A percentile compares a stretch with the other conserved stretches of the same genome.
Conservation (phyloP, 2,888 invertebrate species). For the Protodeltote pygarga region DNA sequence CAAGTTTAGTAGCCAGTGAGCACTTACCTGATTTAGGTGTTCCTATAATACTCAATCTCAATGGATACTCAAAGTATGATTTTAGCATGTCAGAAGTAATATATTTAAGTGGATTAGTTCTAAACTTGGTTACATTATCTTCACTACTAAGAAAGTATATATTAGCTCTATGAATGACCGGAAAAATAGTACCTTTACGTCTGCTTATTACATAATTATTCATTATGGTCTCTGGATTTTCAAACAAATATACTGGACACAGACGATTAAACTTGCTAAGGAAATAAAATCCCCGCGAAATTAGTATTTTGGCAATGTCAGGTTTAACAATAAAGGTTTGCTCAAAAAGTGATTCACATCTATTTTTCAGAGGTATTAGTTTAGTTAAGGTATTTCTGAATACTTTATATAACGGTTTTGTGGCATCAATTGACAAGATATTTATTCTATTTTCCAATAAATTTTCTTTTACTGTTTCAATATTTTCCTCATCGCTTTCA, state of each 20-base stretch:
- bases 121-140: slow-evolving; percentile 81
- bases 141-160: slow-evolving; percentile 87
- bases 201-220: slow-evolving; percentile 81
- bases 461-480: slow-evolving; percentile 70
- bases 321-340: slow-evolving; percentile 82
- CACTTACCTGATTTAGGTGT: slow-evolving; percentile 89
- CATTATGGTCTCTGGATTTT: slow-evolving; percentile 77
- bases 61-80: slow-evolving; percentile 79
- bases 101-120: slow-evolving; percentile 86
- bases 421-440: slow-evolving; percentile 72
- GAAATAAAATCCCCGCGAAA: slow-evolving; percentile 87
- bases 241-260: slow-evolving; percentile 88
- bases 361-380: slow-evolving; percentile 68
- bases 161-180: slow-evolving; percentile 86
- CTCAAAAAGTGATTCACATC: slow-evolving; percentile 85
- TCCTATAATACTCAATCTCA: slow-evolving; percentile 87
- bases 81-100: slow-evolving; percentile 70
- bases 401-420: slow-evolving; percentile 67
- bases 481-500: slow-evolving; percentile 76
- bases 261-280: slow-evolving; percentile 88
- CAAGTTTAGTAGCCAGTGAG: slow-evolving; percentile 83
- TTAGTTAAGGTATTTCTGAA: slow-evolving; percentile 59
- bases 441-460: slow-evolving; percentile 78
- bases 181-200: slow-evolving; percentile 75
- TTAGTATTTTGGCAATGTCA: slow-evolving; percentile 86